Base-by-base conservation (phyloP, 2,888 invertebrate genomes). In the Apamea crenata region DNA sequence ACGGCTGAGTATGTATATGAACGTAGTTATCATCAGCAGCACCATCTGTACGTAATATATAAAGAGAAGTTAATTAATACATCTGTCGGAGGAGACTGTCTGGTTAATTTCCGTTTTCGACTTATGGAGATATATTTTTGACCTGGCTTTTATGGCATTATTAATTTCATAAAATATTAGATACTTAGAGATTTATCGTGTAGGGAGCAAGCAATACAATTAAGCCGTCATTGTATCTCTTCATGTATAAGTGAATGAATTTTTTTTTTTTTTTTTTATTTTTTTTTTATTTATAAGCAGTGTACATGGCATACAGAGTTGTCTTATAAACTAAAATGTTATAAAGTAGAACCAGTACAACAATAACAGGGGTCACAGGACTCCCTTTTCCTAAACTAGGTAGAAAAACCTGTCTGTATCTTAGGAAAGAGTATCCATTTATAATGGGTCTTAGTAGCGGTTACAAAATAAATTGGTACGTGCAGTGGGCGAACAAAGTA, bases 1-100 rank as follows among this genome's bases (percentile, higher is more conserved):
- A 44, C 59, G 63, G 69, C 69, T 78, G 56, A 65, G 68, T 74
- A 70, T 72, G 36, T 61, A 77, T 47, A 85, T 61, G 68, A 76
- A 44, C 65, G 36, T 82, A 80, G 85, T 86, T 74, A 78, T 82
- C 85, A 81, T 12, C 74, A 77, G 63, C 44, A 81, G 80, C 87
- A 80, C 87, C 88, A 89, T 90, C 90, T 89, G 90, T 44, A 53
- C 61, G 68, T 69, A 74, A 83, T 81, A 83, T 80, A 82, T 87
- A 80, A 82, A 79, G 67, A 87, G 85, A 82, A 85, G 90, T 93
- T 93, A 94, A 94, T 94, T 94, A 94, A 92, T 92, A 90, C 88
- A 88, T 90, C 90, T 90, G 92, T 89, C 91, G 91, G 92, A 91
- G 91, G 90, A 90, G 67, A 63, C 86, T 82, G 88, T 87, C 87